These are phyloP conservation scores for Leucozona laternaria DNA, from an alignment of 2,888 invertebrate genomes.

Conservation along the genomic window DNA sequence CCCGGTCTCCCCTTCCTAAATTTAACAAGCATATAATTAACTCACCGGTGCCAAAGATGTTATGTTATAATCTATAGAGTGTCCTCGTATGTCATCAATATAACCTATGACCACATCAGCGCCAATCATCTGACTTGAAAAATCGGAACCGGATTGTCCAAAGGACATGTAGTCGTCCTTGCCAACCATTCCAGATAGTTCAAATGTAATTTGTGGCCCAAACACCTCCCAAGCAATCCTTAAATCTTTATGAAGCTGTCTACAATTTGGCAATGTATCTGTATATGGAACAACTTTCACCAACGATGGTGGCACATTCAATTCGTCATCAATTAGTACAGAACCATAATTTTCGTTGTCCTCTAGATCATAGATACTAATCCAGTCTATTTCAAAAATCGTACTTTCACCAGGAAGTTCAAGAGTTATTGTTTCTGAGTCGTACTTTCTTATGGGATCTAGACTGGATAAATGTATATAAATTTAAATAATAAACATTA, in stretches of 20 bases:
- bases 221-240: slow-evolving; percentile 96
- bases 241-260: slow-evolving; percentile 92
- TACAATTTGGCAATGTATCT: slow-evolving; percentile 91
- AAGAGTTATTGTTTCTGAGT: slow-evolving; percentile 89
- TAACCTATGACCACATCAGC: slow-evolving; percentile 92
- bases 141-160: slow-evolving; percentile 91
- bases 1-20: too few relatives aligned
- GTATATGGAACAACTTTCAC: slow-evolving; percentile 87
- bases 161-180: slow-evolving; percentile 94
- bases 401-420: slow-evolving; percentile 92
- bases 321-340: slow-evolving; percentile 90
- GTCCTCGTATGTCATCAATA: slow-evolving; percentile 89
- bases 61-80: slow-evolving; percentile 93
- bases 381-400: slow-evolving; percentile 93
- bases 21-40: too few relatives aligned
- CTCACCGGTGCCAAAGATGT: slow-evolving; percentile 89
- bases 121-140: slow-evolving; percentile 91
- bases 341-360: slow-evolving; percentile 89
- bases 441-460: slow-evolving; percentile 90
- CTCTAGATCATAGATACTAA: slow-evolving; percentile 90
- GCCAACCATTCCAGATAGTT: slow-evolving; percentile 89
- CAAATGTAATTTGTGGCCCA: slow-evolving; percentile 93
- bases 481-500: too few relatives aligned
- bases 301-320: slow-evolving; percentile 94
- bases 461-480: slow-evolving; percentile 81